Evolutionary conservation across 2,888 invertebrate species (phyloP), one percentile per base, ranked within the genome.

Genomic region (Pseudolycoriella hygida): DNA sequence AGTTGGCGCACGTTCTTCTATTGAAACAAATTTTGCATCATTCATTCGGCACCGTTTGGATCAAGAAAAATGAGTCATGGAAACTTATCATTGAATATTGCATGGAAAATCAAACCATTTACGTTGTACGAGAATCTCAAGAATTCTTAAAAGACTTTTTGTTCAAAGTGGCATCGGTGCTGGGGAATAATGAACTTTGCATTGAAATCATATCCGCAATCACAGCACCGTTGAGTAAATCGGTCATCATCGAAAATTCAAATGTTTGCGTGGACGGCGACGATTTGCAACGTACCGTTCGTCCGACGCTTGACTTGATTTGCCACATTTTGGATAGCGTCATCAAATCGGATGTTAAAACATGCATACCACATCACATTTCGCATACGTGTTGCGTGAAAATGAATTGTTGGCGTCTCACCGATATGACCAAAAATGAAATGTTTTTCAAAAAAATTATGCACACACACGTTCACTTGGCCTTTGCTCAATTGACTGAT

Each of bases 61-160:
- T 84, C 3, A 64, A 74, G n/a, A 62, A 71, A 46, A 67, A 65
- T 47, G 74, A 70, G 14, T 60, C 70, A 12, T 85, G 84, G 83
- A 70, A 67, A 48, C 69, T 76, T 52, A 70, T 81, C 20, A 60
- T 82, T 3, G 68, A 67, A 47, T 71, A 76, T 43, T 76, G 74
- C 48, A 72, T 77, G 52, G 67, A 72, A 45, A 76, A 74, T 58
- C 74, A 77, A 48, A 84, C 84, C 0, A 66, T 84, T 37, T 85
- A 83, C 55, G 74, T 84, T 10, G 71, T 76, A 0, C 69, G 76
- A 34, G 77, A 80, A 56, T 74, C 77, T 6, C 74, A 77, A 45
- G 69, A 71, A 47, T 76, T 84, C 53, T 63, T 80, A 15, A 69
- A 71, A 15, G 67, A 67, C 47, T 68, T 80, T 45, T 54, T 80